Evolutionary conservation across 64 coral and sea anemone species (phyloP).

Genomic region (Dendronephthya gigantea): DNA sequence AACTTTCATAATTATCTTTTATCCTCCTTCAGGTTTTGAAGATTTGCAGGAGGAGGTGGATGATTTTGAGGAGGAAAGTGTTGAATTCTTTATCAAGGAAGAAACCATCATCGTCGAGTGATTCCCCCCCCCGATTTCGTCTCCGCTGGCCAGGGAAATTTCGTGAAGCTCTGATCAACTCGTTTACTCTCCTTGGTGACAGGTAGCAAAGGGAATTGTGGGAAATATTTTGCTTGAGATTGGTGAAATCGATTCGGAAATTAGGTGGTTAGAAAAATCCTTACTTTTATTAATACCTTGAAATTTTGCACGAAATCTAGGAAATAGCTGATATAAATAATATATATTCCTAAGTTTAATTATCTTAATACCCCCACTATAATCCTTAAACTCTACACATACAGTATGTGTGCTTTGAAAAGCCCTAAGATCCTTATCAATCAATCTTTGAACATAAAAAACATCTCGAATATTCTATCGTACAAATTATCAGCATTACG

Average conservation of each 20-base stretch:
- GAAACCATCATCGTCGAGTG: constrained; percentile 77
- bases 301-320: too few species aligned
- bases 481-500: background rate
- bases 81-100: constrained; percentile 99
- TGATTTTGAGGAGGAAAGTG: constrained; percentile 86
- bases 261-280: too few species aligned
- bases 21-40: constrained; percentile 51
- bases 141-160: background rate
- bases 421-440: background rate
- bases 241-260: background rate
- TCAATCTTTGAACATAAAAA: background rate
- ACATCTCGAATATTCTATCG: background rate
- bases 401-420: background rate
- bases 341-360: background rate
- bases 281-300: background rate
- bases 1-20: background rate
- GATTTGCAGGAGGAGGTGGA: constrained; percentile 66
- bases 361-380: background rate
- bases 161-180: background rate
- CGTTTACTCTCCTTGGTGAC: background rate
- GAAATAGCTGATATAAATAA: too few species aligned
- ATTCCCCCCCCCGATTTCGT: background rate
- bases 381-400: background rate
- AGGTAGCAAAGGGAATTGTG: background rate
- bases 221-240: background rate